Evolutionary conservation across 2,797 vertebrate genomes (phyloP), one percentile per base, ranked within the genome.

Genomic region (Pseudochirops cupreus): DNA sequence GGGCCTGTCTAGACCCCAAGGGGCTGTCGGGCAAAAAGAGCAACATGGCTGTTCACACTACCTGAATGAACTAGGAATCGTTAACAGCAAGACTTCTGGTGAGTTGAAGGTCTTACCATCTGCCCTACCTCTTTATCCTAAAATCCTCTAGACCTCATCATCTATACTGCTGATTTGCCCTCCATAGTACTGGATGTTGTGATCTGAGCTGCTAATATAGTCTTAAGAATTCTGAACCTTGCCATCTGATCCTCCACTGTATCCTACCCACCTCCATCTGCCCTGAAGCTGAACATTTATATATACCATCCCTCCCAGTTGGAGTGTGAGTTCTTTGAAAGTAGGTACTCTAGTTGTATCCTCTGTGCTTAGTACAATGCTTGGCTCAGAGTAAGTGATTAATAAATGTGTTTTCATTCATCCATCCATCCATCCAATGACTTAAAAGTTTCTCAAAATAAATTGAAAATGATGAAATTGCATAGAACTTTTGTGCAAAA

Each of bases 361-460:
- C 33, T 67, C 14, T 82, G 67, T 9, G 67, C n/a, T 82, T 10
- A 82, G 2, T 6, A 24, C n/a, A 82, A 2, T 82, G 67, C 1
- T 82, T 46, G 11, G 18, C 5, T 82, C n/a, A 46, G 67, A 82
- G 67, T 0, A 82, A 39, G 7, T 82, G 14, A 82, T 24, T 10
- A 39, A 46, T 74, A 82, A 82, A 46, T 46, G 16, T 5, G 1
- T 82, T 82, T 82, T 82, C 5, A n/a, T 31, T 26, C 56, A 95
- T 24, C 82, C 29, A 57, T 1, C 53, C 31, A 56, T 53, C 52
- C 94, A 93, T 96, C 74, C 92, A 93, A 62, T 91, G 10, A 50
- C 89, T 93, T 90, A 90, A 93, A 95, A 91, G 93, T 87, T 53
- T 62, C 39, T 95, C 56, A 91, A 62, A 93, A 90, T 91, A 59